Base-by-base conservation (phyloP, 2,797 vertebrate genomes). In the Enteromius viviparus region DNA sequence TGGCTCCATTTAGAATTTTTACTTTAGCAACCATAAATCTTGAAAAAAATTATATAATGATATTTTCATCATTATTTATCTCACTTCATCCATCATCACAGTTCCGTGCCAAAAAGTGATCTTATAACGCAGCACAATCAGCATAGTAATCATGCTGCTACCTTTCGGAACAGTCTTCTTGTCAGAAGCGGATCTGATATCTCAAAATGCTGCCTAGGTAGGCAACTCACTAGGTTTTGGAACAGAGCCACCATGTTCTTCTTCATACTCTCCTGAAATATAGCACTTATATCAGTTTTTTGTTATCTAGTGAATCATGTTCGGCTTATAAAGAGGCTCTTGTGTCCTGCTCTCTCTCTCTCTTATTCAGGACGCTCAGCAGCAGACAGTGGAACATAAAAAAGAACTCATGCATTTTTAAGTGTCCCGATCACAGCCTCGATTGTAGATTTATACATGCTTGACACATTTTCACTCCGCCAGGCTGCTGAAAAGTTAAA, bases 331-430 rank as follows among this genome's bases (percentile, higher is more conserved):
- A 75, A 64, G 69, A 40, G 80, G 32, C 80, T 23, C 29, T 81
- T 65, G 80, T 81, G 70, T 62, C 55, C 42, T 42, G 47, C 76
- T 66, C 60, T 64, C 76, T 21, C 60, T 49, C 76, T 21, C 60
- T 32, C 26, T 9, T n/a, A 14, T 14, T 45, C 40, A 65, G 60
- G 29, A 19, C 6, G 15, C 69, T 23, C 11, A 42, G n/a, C 21
- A 78, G 17, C 64, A 72, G 80, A 69, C 45, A 64, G 76, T 66
- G 55, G 60, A 60, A 76, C 71, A 65, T 34, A 78, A 77, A 83
- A 70, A 70, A 66, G 60, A 60, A 34, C 77, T 83, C 74, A 76
- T 89, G 70, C 83, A 88, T 87, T 79, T 87, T 89, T 87, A 66
- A 88, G 71, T 19, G 62, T 75, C 68, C 62, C 62, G 15, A 86